phyloP scores from a whole-genome alignment of 1,140 invertebrate species.

The Phymastichus coffea region DNA sequence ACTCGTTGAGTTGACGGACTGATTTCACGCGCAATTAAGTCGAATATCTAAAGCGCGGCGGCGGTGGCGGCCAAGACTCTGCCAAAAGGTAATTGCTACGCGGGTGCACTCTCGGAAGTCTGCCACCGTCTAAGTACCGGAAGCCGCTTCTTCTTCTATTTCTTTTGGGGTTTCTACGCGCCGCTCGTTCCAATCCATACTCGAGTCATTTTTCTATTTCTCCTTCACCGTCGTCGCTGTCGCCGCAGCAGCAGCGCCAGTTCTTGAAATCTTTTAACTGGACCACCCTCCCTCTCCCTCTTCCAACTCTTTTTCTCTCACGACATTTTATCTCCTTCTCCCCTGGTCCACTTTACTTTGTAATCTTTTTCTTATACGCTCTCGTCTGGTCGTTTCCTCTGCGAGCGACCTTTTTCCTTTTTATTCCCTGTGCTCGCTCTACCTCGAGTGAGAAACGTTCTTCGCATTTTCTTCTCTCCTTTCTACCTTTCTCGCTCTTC shows the following conservation, averaged over 20 bases:
- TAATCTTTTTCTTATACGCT: conserved; percentile 12
- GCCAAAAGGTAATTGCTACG: conserved; percentile 32
- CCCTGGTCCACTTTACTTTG: conserved; percentile 18
- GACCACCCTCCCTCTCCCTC: conserved; percentile 17
- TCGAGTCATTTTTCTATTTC: no score
- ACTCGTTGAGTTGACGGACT: conserved; percentile 23
- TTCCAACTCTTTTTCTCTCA: neutral
- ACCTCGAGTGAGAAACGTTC: neutral
- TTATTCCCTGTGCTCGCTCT: neutral
- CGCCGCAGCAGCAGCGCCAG: no score
- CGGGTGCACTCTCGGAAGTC: conserved; percentile 14
- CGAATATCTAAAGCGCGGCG: conserved; percentile 30
- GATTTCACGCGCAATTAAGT: conserved; percentile 34
- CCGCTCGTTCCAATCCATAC: no score
- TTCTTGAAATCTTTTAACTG: no score
- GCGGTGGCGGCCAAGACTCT: conserved; percentile 18
- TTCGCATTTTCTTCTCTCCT: neutral
- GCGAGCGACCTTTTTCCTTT: neutral
- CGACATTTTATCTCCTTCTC: conserved; percentile 11
- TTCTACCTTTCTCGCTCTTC: no score
- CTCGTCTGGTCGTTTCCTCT: neutral
- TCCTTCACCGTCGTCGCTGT: conserved; percentile 2
- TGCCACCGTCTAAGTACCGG: conserved; percentile 39
- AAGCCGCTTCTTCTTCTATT: conserved; percentile 36
- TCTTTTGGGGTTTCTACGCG: no score